A percentile compares a stretch with the other conserved stretches of the same genome.
phyloP scores from a whole-genome alignment of 2,888 invertebrate species.

The Tiphia femorata region DNA sequence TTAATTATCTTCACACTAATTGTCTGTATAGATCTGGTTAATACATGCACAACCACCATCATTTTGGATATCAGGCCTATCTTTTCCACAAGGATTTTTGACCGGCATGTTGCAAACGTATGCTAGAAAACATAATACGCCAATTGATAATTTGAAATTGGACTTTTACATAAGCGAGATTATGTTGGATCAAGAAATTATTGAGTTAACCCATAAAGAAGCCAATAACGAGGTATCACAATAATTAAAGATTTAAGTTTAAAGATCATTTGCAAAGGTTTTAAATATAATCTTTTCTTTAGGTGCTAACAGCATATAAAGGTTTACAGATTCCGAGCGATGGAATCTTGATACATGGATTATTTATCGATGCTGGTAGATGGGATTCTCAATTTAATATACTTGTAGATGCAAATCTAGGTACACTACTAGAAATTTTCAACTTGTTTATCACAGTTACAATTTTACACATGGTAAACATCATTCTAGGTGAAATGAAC shows the following conservation, averaged over 20 bases:
- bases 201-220: slow-evolving; percentile 71
- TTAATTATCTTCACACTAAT: too few species aligned
- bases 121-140: slow-evolving; percentile 86
- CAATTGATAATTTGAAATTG: slow-evolving; percentile 87
- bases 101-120: slow-evolving; percentile 92
- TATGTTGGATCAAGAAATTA: slow-evolving; percentile 77
- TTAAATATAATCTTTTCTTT: slow-evolving; percentile 26
- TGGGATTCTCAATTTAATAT: slow-evolving; percentile 80
- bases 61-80: slow-evolving; percentile 94
- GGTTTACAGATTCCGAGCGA: slow-evolving; percentile 73
- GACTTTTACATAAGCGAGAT: slow-evolving; percentile 79
- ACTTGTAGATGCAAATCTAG: slow-evolving; percentile 84
- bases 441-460: neutral
- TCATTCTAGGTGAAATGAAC: slow-evolving; percentile 78
- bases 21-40: slow-evolving; percentile 76
- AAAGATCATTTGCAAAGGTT: too few species aligned
- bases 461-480: neutral
- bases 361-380: slow-evolving; percentile 90
- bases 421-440: too few species aligned
- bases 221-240: slow-evolving; percentile 50
- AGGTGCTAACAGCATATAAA: slow-evolving; percentile 71
- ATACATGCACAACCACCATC: slow-evolving; percentile 80
- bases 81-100: slow-evolving; percentile 93
- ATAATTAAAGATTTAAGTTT: neutral
- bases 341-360: slow-evolving; percentile 82